Percentiles rank a stretch among this genome's conserved stretches.
Conservation (phyloP, 2,797 vertebrate species). For the Pogonophryne albipinna region DNA sequence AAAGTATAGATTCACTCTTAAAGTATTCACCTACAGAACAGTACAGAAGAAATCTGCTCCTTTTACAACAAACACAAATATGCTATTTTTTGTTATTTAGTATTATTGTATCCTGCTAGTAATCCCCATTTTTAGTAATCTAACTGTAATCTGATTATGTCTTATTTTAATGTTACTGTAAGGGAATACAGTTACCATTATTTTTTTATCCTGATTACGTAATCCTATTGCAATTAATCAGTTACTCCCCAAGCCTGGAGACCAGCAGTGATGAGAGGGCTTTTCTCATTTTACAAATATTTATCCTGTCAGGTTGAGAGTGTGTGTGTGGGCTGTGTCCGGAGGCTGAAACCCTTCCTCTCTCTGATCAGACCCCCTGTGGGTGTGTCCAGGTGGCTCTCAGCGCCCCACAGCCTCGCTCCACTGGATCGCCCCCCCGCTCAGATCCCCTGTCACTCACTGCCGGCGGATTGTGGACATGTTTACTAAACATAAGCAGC, state of each 20-base stretch:
- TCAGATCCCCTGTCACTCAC: constrained; percentile 52
- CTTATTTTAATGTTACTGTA: no score
- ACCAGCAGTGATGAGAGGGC: constrained; percentile 41
- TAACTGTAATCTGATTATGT: no score
- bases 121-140: no score
- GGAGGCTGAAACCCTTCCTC: constrained; percentile 17
- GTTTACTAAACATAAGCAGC: constrained; percentile 86
- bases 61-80: no score
- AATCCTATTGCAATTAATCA: no score
- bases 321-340: constrained; percentile 36
- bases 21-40: no score
- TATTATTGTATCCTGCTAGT: no score
- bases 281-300: constrained; percentile 70
- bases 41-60: no score
- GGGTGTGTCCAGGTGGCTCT: constrained; percentile 76
- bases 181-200: no score
- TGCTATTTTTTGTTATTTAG: no score
- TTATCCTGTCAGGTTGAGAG: constrained; percentile 59
- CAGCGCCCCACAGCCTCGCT: constrained; percentile 44
- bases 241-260: constrained; percentile 12
- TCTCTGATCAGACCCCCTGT: constrained; percentile 30
- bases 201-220: no score
- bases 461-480: constrained; percentile 66
- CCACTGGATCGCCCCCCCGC: constrained; percentile 52
- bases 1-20: no score